Evolutionary conservation across 2,888 invertebrate genomes (phyloP).

Genomic region (Sinelater perroti): DNA sequence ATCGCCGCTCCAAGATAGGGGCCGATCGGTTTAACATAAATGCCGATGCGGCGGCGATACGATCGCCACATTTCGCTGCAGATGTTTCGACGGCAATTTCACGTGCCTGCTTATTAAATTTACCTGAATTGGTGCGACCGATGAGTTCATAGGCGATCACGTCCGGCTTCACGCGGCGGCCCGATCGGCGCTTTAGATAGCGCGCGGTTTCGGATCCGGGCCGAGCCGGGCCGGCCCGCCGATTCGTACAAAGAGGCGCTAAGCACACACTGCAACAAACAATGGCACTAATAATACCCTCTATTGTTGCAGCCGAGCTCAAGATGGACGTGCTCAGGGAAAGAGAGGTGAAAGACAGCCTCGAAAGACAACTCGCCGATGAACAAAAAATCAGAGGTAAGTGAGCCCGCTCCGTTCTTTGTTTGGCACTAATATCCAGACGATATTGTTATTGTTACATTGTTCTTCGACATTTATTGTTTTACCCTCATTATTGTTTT

Average conservation of each 20-base stretch:
- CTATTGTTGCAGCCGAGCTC: constrained; percentile 83
- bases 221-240: too few species aligned
- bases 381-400: constrained; percentile 95
- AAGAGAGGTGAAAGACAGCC: constrained; percentile 90
- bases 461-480: constrained; percentile 47
- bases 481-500: constrained; percentile 39
- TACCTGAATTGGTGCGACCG: constrained; percentile 34
- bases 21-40: constrained; percentile 21
- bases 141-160: constrained; percentile 24
- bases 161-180: constrained; percentile 23
- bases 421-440: constrained; percentile 41
- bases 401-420: constrained; percentile 55
- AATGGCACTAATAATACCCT: constrained; percentile 4
- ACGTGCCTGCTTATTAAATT: constrained; percentile 38
- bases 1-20: constrained; percentile 18
- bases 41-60: constrained; percentile 20
- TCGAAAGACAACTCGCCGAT: constrained; percentile 92
- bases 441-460: constrained; percentile 51
- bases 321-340: constrained; percentile 95
- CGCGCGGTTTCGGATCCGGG: too few species aligned
- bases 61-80: constrained; percentile 33
- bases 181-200: constrained; percentile 20
- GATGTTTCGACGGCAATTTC: constrained; percentile 43
- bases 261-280: too few species aligned
- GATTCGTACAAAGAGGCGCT: too few species aligned